phyloP scores from a whole-genome alignment of 35 echinoderm and acorn worm genomes.

The Apostichopus japonicus region DNA sequence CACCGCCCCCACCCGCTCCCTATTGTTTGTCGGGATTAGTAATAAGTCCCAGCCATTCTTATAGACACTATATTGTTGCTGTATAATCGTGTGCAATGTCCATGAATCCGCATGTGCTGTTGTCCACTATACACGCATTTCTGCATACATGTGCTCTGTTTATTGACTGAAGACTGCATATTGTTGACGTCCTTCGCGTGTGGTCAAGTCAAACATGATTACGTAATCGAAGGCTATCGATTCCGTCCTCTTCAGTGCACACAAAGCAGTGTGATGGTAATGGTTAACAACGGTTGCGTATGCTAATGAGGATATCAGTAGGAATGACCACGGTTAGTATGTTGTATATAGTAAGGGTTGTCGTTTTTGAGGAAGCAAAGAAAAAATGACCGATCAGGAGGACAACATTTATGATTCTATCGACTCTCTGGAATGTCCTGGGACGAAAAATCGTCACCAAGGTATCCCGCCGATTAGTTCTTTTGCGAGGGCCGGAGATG shows the following conservation, averaged over 20 bases:
- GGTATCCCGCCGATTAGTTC: slow-evolving; percentile 41
- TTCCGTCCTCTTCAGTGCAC: neutral
- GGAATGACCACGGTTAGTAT: slow-evolving; percentile 17
- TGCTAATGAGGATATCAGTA: slow-evolving; percentile 9
- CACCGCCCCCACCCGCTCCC: too few relatives aligned
- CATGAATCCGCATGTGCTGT: too few relatives aligned
- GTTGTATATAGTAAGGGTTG: neutral
- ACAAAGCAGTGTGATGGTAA: neutral
- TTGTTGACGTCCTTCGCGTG: neutral
- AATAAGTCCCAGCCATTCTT: too few relatives aligned
- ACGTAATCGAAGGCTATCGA: slow-evolving; percentile 45
- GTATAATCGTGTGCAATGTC: too few relatives aligned
- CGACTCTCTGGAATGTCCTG: slow-evolving; percentile 13
- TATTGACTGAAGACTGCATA: neutral
- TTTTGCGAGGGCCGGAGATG: slow-evolving; percentile 7
- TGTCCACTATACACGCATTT: too few relatives aligned
- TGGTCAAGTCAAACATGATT: slow-evolving; percentile 42
- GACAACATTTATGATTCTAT: slow-evolving; percentile 33
- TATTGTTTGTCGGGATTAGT: too few relatives aligned
- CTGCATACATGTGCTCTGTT: neutral
- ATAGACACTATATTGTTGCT: too few relatives aligned
- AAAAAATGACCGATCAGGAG: slow-evolving; percentile 27
- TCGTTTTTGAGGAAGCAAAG: neutral
- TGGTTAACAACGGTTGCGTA: slow-evolving; percentile 3
- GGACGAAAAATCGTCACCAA: slow-evolving; percentile 2